These are phyloP conservation scores for Echinometra lucunter DNA, from an alignment of 53 echinoderm and acorn worm species.

Conservation along the genomic window DNA sequence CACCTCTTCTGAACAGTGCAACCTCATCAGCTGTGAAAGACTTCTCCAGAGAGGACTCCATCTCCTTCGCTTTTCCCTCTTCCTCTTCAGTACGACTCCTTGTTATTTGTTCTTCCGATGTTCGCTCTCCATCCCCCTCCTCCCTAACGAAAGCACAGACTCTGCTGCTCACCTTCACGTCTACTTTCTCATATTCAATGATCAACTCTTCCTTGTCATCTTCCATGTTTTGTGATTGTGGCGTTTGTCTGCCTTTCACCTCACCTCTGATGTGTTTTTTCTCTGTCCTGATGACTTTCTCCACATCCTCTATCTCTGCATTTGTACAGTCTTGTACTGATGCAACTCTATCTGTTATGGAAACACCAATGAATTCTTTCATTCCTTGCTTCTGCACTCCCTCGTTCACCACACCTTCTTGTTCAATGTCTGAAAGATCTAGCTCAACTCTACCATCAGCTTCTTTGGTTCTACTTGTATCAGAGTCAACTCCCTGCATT, in stretches of 20 bases:
- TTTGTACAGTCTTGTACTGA: not conserved
- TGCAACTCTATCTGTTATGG: not conserved
- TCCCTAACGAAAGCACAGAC: not conserved
- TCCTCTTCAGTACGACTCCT: not conserved
- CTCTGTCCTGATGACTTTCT: no score
- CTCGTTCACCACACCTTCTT: slow-evolving; percentile 33
- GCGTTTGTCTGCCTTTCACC: not conserved
- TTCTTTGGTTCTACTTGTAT: not conserved
- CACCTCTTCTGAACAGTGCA: slow-evolving; percentile 26
- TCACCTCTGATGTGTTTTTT: not conserved
- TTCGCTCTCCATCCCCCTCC: slow-evolving; percentile 27
- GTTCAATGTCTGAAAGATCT: slow-evolving; percentile 51
- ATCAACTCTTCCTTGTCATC: not conserved
- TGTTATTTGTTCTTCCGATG: not conserved
- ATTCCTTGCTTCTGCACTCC: not conserved
- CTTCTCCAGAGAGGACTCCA: not conserved
- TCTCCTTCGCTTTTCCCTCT: not conserved
- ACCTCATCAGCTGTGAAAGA: slow-evolving; percentile 36
- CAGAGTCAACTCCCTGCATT: not conserved
- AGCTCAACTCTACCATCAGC: slow-evolving; percentile 20
- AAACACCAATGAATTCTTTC: not conserved
- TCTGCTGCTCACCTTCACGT: slow-evolving; percentile 36
- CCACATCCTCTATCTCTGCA: not conserved
- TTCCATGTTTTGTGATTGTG: not conserved
- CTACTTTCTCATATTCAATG: slow-evolving; percentile 27